Evolutionary conservation across 2,888 invertebrate species (phyloP), one percentile per base, ranked within the genome.

Genomic region (Heliconius hortense): DNA sequence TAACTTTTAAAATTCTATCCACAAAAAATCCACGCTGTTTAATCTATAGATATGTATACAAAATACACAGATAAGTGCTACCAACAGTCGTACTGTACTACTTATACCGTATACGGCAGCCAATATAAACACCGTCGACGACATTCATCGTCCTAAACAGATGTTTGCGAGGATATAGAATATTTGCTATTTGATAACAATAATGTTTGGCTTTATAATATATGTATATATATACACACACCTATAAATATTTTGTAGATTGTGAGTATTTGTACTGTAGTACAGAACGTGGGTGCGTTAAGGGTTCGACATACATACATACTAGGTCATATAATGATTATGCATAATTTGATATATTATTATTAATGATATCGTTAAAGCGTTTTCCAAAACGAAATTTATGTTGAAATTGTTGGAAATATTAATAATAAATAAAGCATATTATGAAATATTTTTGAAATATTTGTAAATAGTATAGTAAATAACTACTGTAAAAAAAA

Each of bases 161-260:
- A 78, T 78, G 80, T 72, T 73, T 79, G 75, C 67, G 75, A 75
- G 71, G 48, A 72, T 78, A 76, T 75, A 74, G 70, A 66, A 35
- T 78, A 48, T 79, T 77, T 79, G 75, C 70, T 63, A 68, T 63
- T 59, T 73, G 79, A 79, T 79, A 77, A 77, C 70, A 67, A 69
- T 72, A 63, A 48, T 53, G 28, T 53, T 53, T 53, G 28, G 28
- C 18, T n/a, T 24, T 39, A 26, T 5, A 68, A 18, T 64, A 64
- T 39, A 28, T 56, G n/a, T 21, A n/a, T 28, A 31, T 21, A n/a
- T 28, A 31, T 31, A 31, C 31, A 31, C 24, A 26, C 4, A 60
- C 13, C 26, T 64, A 64, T n/a, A 15, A 0, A 31, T 31, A 63
- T 53, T 53, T 21, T 4, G 11, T 64, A 39, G 28, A 39, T 11